phyloP scores from a whole-genome alignment of 2,113 vertebrate genomes.

The Ceyx margarethae region DNA sequence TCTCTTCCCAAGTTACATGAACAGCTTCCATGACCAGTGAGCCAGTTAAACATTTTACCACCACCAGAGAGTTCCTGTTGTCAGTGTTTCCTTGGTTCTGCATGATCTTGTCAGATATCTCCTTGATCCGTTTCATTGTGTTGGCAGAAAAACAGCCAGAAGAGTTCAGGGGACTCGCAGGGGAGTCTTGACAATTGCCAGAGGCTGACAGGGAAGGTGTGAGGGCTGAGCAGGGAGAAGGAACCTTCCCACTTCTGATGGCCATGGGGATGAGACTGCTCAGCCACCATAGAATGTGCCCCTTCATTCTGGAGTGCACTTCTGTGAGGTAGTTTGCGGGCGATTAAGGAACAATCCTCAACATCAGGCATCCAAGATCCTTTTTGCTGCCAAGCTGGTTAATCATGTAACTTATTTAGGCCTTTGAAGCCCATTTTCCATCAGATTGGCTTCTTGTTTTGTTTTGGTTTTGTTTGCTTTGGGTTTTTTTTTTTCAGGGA shows the following conservation, averaged over 20 bases:
- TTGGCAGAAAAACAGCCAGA: background rate
- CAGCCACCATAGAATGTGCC: background rate
- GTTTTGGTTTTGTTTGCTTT: background rate
- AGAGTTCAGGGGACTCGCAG: background rate
- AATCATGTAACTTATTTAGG: background rate
- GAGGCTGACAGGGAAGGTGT: background rate
- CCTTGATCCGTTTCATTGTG: background rate
- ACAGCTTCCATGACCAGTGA: background rate
- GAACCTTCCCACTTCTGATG: background rate
- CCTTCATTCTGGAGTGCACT: background rate
- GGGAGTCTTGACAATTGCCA: background rate
- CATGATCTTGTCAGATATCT: background rate
- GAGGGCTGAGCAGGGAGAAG: background rate
- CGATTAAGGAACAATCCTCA: background rate
- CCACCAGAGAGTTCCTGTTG: background rate
- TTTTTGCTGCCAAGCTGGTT: background rate
- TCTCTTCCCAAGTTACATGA: background rate
- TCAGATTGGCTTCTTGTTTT: background rate
- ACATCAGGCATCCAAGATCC: background rate
- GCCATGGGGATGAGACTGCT: background rate
- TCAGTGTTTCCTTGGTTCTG: background rate
- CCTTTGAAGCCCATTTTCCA: background rate
- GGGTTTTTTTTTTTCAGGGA: background rate
- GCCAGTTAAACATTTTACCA: background rate
- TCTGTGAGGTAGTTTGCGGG: background rate